phyloP scores from a whole-genome alignment of 2,888 invertebrate species.

The Drosophila incognita region DNA sequence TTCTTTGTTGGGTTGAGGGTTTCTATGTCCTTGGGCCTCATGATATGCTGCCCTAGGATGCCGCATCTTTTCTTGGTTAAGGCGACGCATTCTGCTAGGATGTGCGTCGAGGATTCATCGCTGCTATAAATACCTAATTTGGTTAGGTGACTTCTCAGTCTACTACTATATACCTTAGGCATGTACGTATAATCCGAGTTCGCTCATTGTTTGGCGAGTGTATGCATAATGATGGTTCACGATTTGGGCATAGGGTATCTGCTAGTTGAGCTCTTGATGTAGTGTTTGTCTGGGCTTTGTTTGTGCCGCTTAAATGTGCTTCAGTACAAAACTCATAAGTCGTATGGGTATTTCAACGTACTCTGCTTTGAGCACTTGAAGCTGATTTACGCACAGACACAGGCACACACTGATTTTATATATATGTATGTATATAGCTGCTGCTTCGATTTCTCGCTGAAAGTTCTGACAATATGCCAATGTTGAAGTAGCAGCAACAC shows the following conservation, averaged over 20 bases:
- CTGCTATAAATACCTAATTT: no score
- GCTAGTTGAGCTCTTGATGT: not conserved
- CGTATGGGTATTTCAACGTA: slow-evolving; percentile 41
- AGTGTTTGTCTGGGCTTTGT: not conserved
- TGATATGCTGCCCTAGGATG: no score
- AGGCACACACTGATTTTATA: slow-evolving; percentile 51
- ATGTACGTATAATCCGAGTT: no score
- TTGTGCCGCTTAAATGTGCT: slow-evolving; percentile 41
- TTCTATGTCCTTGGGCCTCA: no score
- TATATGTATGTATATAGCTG: slow-evolving; percentile 40
- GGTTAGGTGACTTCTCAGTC: no score
- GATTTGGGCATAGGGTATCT: not conserved
- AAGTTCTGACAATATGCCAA: slow-evolving; percentile 76
- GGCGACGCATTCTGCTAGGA: no score
- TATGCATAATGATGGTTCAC: no score
- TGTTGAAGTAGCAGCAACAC: slow-evolving; percentile 56
- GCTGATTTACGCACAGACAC: slow-evolving; percentile 65
- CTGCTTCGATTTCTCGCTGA: slow-evolving; percentile 65
- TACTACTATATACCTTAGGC: not conserved
- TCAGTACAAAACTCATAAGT: slow-evolving; percentile 58
- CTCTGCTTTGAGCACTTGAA: slow-evolving; percentile 70
- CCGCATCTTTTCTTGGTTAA: no score
- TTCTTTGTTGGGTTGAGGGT: no score
- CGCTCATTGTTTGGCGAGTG: no score
- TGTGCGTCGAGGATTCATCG: no score